A percentile compares a stretch with the other conserved stretches of the same genome.
phyloP scores from a whole-genome alignment of 2,888 invertebrate genomes.

The Spatulosminthurus flaviceps region DNA sequence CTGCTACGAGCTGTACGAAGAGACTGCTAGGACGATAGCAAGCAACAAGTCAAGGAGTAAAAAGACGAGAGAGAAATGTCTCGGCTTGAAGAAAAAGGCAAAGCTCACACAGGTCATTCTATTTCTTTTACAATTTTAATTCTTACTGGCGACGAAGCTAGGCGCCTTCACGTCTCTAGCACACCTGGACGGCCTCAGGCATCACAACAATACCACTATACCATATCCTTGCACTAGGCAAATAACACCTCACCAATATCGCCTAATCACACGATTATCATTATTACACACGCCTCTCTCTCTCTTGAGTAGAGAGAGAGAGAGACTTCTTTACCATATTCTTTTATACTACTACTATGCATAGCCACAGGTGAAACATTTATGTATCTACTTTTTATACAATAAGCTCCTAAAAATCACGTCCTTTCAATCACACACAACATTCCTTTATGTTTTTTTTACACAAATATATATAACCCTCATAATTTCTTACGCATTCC shows the following conservation, averaged over 20 bases:
- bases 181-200: slow-evolving; percentile 54
- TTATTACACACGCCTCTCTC: slow-evolving; percentile 32
- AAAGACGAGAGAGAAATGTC: slow-evolving; percentile 9
- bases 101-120: slow-evolving; percentile 37
- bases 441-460: too few species aligned
- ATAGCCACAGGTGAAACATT: neutral
- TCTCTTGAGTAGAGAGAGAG: too few species aligned
- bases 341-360: neutral
- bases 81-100: slow-evolving; percentile 24
- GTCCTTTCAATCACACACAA: too few species aligned
- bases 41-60: slow-evolving; percentile 24
- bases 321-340: neutral
- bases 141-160: slow-evolving; percentile 35
- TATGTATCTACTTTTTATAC: too few species aligned
- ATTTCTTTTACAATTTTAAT: slow-evolving; percentile 41
- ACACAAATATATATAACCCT: too few species aligned
- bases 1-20: too few species aligned
- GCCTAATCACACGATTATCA: slow-evolving; percentile 44
- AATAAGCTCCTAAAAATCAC: too few species aligned
- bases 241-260: slow-evolving; percentile 45
- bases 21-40: too few species aligned
- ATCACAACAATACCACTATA: slow-evolving; percentile 41
- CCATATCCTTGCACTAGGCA: slow-evolving; percentile 45
- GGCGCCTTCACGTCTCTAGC: slow-evolving; percentile 51
- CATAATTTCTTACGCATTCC: too few species aligned